Conservation (phyloP, 1,140 invertebrate genomes). For the Brachionus calyciflorus region DNA sequence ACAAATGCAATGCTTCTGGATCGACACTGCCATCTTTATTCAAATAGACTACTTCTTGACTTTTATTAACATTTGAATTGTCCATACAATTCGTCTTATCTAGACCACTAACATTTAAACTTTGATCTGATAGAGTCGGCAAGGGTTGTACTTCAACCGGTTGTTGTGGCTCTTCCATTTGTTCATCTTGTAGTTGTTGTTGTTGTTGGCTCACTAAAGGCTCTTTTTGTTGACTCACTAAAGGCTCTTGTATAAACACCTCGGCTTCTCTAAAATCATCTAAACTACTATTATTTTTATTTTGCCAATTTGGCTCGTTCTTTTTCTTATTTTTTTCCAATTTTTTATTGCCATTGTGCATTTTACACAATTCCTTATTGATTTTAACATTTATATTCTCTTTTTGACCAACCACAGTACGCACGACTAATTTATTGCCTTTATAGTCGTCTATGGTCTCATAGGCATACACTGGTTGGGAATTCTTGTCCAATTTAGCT, state of each 20-base stretch:
- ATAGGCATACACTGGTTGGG: not conserved
- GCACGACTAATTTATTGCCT: not conserved
- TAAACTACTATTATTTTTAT: not conserved
- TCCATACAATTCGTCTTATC: not conserved
- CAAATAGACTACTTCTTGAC: not conserved
- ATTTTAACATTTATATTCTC: not conserved
- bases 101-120: not conserved
- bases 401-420: not conserved
- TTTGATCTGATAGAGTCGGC: not conserved
- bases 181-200: not conserved
- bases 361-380: not conserved
- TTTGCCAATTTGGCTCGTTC: not conserved
- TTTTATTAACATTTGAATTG: slow-evolving; percentile 8
- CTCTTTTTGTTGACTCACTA: not conserved
- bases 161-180: not conserved
- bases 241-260: not conserved
- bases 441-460: slow-evolving; percentile 3
- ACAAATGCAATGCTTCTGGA: not conserved
- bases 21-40: not conserved
- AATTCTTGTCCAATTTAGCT: slow-evolving; percentile 23
- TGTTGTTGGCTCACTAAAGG: not conserved
- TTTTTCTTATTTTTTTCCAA: not conserved
- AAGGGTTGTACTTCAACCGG: not conserved
- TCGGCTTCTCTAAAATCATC: too few relatives aligned
- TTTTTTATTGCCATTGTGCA: not conserved